These are phyloP conservation scores for Lates japonicus DNA, from an alignment of 2,797 vertebrate genomes.

Conservation along the genomic window DNA sequence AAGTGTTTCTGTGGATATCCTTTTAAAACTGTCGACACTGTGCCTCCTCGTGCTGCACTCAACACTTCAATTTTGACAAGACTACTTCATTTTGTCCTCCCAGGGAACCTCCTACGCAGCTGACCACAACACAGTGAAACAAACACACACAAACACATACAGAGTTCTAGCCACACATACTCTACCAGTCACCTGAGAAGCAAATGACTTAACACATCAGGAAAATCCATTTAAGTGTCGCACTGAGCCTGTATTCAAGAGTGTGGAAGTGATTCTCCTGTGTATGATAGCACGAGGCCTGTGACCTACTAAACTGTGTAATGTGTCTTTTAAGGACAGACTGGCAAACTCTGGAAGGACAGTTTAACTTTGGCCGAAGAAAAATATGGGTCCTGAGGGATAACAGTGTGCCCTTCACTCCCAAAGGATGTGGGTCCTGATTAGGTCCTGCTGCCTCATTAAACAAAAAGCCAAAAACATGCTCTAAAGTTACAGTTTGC, in stretches of 20 bases:
- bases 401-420: constrained; percentile 4
- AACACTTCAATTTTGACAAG: constrained; percentile 59
- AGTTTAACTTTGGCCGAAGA: too few species aligned
- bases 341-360: constrained; percentile 37
- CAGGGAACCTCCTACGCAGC: too few species aligned
- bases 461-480: constrained; percentile 15
- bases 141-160: neutral
- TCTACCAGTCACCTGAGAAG: constrained; percentile 46
- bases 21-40: constrained; percentile 58
- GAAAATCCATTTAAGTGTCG: constrained; percentile 66
- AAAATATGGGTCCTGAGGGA: constrained; percentile 26
- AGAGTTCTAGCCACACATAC: constrained; percentile 20
- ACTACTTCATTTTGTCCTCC: constrained; percentile 63
- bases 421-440: constrained; percentile 12
- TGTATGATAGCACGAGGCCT: constrained; percentile 34
- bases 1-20: constrained; percentile 38
- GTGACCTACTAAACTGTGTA: constrained; percentile 51
- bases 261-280: constrained; percentile 53
- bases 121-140: constrained; percentile 51
- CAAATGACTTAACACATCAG: constrained; percentile 63
- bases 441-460: constrained; percentile 16
- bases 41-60: constrained; percentile 49
- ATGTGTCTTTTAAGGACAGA: constrained; percentile 58
- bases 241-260: constrained; percentile 41
- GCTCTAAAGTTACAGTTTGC: neutral